A percentile compares a stretch with the other conserved stretches of the same genome.
These are phyloP conservation scores for Cantharis rustica DNA, from an alignment of 2,888 invertebrate genomes.

Conservation along the genomic window DNA sequence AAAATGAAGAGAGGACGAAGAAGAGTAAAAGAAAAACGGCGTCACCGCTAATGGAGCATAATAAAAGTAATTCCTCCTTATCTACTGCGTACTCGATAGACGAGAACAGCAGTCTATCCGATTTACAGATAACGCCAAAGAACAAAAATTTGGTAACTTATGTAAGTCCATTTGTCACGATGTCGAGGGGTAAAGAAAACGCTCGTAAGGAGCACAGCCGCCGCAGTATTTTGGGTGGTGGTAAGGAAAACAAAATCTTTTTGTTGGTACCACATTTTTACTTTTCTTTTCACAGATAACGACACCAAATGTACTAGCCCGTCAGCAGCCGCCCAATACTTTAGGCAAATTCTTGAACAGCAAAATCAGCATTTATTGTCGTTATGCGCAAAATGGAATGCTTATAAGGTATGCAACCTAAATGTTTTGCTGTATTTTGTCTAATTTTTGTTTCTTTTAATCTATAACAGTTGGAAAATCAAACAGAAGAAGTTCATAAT, in stretches of 20 bases:
- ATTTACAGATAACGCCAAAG: background rate
- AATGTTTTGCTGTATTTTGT: background rate
- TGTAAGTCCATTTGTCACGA: slow-evolving; percentile 63
- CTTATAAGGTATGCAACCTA: slow-evolving; percentile 48
- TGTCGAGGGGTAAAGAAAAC: slow-evolving; percentile 65
- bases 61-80: background rate
- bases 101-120: background rate
- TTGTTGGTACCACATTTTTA: background rate
- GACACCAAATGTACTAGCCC: slow-evolving; percentile 41
- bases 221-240: slow-evolving; percentile 42
- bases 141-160: slow-evolving; percentile 34
- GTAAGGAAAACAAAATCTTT: slow-evolving; percentile 19
- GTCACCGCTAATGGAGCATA: background rate
- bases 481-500: slow-evolving; percentile 62
- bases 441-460: slow-evolving; percentile 18
- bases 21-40: background rate
- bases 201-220: slow-evolving; percentile 60
- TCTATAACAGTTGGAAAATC: slow-evolving; percentile 34
- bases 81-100: background rate
- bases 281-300: slow-evolving; percentile 1
- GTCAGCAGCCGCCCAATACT: slow-evolving; percentile 53
- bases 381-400: slow-evolving; percentile 63
- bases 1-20: background rate
- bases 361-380: slow-evolving; percentile 61
- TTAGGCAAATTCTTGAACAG: slow-evolving; percentile 55